Evolutionary conservation across 2,888 invertebrate genomes (phyloP).

Genomic region (Mythimna loreyi): DNA sequence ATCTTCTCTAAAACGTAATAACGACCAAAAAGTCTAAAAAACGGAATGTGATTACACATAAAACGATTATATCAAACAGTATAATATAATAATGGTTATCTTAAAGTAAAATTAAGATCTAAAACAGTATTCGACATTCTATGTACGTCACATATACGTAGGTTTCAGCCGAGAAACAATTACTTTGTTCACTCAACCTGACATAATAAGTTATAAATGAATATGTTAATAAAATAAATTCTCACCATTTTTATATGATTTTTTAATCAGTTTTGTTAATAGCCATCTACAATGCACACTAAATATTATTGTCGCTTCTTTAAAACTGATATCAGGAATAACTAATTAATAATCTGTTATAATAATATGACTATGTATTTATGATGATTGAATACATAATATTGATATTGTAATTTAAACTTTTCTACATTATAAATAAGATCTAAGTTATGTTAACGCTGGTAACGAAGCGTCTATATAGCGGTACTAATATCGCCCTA

Average conservation of each 20-base stretch:
- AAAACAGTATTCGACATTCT: conserved; percentile 51
- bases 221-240: conserved; percentile 16
- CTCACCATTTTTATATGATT: conserved; percentile 11
- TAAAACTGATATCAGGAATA: conserved; percentile 28
- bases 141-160: conserved; percentile 43
- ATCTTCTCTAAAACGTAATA: conserved; percentile 61
- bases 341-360: conserved; percentile 20
- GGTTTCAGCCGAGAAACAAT: not conserved
- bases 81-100: conserved; percentile 55
- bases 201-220: not conserved
- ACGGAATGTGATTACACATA: conserved; percentile 78
- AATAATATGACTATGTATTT: conserved; percentile 27
- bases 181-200: conserved; percentile 12
- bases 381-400: conserved; percentile 31
- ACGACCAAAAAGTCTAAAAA: conserved; percentile 70
- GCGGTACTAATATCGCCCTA: conserved; percentile 42
- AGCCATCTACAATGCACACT: conserved; percentile 21
- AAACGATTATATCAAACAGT: conserved; percentile 70
- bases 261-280: conserved; percentile 10
- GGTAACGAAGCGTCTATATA: conserved; percentile 51
- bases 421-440: conserved; percentile 54
- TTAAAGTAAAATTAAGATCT: conserved; percentile 65
- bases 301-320: conserved; percentile 48
- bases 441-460: conserved; percentile 54
- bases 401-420: conserved; percentile 54